Base-by-base conservation (phyloP, 2,888 invertebrate species). In the Capitulum mitella region DNA sequence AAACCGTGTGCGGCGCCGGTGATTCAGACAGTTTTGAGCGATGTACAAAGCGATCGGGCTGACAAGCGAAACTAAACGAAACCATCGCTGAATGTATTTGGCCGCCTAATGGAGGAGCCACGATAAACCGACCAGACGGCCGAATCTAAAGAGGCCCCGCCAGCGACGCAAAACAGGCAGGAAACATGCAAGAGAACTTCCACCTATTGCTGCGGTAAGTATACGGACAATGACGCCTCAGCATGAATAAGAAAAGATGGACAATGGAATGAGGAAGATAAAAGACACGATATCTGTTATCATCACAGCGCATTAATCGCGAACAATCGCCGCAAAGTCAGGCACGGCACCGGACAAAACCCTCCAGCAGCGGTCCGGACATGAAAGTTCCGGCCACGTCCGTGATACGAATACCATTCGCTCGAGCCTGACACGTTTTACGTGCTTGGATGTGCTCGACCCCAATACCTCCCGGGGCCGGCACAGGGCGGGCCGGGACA, bases 51-150 rank as follows among this genome's bases (percentile, higher is more conserved):
- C 70, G 34, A 34, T 37, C 37, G 22, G 37, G 34, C 26, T 37
- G 70, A 70, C 70, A 37, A 19, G 34, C 70, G 22, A 70, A 70
- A 29, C 70, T 34, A 22, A 70, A 37, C 37, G 37, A 5, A 70
- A 22, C 70, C 70, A 70, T 70, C 22, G 70, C 37, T 37, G 70
- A 70, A 70, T 37, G 6, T 16, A 70, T 70, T 70, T 70, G 70
- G 8, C 22, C 70, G 70, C 12, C 37, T 37, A 37, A 70, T 70
- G 70, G 70, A 5, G 32, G 61, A 61, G 10, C 8, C 14, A 61
- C 32, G 61, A 61, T 61, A 61, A 32, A 61, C 61, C n/a, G 61
- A 26, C n/a, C n/a, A 5, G 54, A n/a, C 22, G 54, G 54, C 54
- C n/a, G 54, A 51, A 26, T 54, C 22, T n/a, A 54, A n/a, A n/a